Evolutionary conservation across 2,113 vertebrate species (phyloP), one percentile per base, ranked within the genome.

Genomic region (Cettia cetti): DNA sequence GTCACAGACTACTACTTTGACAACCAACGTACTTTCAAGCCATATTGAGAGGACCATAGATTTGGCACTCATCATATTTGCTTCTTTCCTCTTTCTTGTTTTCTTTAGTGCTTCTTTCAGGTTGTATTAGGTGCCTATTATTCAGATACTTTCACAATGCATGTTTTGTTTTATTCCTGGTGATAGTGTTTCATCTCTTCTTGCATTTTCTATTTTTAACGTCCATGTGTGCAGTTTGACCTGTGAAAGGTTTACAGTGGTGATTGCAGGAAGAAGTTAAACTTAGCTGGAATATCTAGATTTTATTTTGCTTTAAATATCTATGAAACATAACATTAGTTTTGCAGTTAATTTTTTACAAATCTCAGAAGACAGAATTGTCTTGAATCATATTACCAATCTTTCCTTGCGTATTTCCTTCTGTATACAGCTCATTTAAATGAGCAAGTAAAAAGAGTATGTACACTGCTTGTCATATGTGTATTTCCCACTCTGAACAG

Each of bases 221-320:
- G 4, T 72, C 35, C 0, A 0, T 11, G 18, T 0, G 0, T 30
- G 26, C 24, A 60, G 3, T 59, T 59, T 90, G n/a, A 22, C 26
- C 15, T 15, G 17, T 64, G 26, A 26, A 80, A 80, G 15, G 3
- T 26, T 70, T 80, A 54, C 11, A 20, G 1, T 26, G 26, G 3
- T 71, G 44, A 59, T 26, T 52, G 7, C 5, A 82, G 33, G 26
- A 82, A 14, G 30, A 80, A 66, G 3, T 5, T 79, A 56, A 64
- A 35, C 8, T 78, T 31, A 47, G 21, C 0, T 49, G 11, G 31
- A 49, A 69, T 57, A 52, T 39, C 24, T 65, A 45, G 39, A 53
- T 31, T 79, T 70, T 21, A 70, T 37, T 35, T 3, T 75, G 13
- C 16, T 61, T 21, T 24, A 60, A 82, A 35, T 56, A 26, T 17